phyloP scores from a whole-genome alignment of 2,888 invertebrate genomes.

The Aquatica leii region DNA sequence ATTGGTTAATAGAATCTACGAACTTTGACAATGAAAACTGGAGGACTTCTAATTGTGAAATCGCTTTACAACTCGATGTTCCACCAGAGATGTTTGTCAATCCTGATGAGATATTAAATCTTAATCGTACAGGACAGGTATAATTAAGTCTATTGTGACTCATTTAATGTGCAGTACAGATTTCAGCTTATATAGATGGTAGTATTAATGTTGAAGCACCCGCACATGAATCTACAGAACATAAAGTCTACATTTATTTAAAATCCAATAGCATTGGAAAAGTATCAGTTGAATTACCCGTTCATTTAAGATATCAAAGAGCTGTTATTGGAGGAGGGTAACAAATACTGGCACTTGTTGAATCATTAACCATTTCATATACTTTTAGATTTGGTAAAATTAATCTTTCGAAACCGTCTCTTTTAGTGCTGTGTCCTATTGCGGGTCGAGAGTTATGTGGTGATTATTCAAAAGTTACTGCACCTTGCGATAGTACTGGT shows the following conservation, averaged over 20 bases:
- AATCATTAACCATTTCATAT: no score
- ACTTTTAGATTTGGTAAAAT: constrained; percentile 43
- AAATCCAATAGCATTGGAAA: constrained; percentile 48
- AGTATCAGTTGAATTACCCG: constrained; percentile 57
- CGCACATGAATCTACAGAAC: constrained; percentile 56
- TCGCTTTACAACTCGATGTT: constrained; percentile 54
- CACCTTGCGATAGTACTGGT: constrained; percentile 55
- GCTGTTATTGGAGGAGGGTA: constrained; percentile 61
- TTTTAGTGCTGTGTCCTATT: constrained; percentile 53
- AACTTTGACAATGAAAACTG: constrained; percentile 27
- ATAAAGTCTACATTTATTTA: constrained; percentile 56
- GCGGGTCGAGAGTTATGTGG: constrained; percentile 49
- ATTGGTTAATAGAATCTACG: constrained; percentile 59
- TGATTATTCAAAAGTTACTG: constrained; percentile 51
- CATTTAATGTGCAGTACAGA: constrained; percentile 41
- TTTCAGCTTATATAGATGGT: constrained; percentile 54
- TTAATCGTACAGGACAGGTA: constrained; percentile 53
- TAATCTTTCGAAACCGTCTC: constrained; percentile 53
- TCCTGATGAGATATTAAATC: constrained; percentile 60
- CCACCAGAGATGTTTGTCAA: constrained; percentile 59
- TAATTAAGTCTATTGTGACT: not conserved
- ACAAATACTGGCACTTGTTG: no score
- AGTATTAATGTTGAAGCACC: constrained; percentile 59
- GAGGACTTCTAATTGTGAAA: constrained; percentile 50
- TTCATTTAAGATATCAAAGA: constrained; percentile 63